Evolutionary conservation across 2,888 invertebrate genomes (phyloP), one percentile per base, ranked within the genome.

Genomic region (Antitype chi): DNA sequence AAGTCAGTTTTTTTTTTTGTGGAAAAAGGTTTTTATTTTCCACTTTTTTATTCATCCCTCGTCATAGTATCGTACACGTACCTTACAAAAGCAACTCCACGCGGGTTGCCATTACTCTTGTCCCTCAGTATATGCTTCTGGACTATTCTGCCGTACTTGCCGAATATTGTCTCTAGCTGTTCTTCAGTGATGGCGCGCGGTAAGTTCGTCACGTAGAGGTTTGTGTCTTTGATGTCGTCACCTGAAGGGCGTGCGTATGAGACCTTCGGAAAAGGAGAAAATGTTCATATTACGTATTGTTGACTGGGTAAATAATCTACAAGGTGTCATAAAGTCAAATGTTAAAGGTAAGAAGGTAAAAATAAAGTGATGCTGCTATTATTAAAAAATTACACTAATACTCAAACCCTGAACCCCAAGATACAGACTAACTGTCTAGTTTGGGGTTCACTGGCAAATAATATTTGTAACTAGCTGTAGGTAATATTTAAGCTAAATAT

Each of bases 1-100:
- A n/a, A n/a, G n/a, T n/a, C n/a, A n/a, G n/a, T n/a, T n/a, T n/a
- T n/a, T n/a, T n/a, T n/a, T n/a, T n/a, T n/a, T n/a, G n/a, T n/a
- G n/a, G n/a, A n/a, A n/a, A n/a, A n/a, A n/a, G n/a, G n/a, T n/a
- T n/a, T n/a, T n/a, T n/a, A n/a, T n/a, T n/a, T n/a, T n/a, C n/a
- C n/a, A n/a, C 1, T 69, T 23, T 23, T 70, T 23, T 38, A 38
- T 43, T 64, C 25, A 64, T 25, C 11, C 25, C 43, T 43, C 25
- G 25, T 25, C 17, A 64, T 25, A 20, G 20, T 13, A 49, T 6
- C 20, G 13, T 43, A 64, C 81, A 13, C 38, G 38, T 94, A 99
- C 98, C 99, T 98, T 78, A 99, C 99, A 96, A 99, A 99, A 25
- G 99, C 99, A 72, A 99, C 98, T 66, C 99, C 99, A 89, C 99